These are phyloP conservation scores for Philypnodon macrostomus DNA, from an alignment of 2,797 vertebrate genomes.

Conservation along the genomic window DNA sequence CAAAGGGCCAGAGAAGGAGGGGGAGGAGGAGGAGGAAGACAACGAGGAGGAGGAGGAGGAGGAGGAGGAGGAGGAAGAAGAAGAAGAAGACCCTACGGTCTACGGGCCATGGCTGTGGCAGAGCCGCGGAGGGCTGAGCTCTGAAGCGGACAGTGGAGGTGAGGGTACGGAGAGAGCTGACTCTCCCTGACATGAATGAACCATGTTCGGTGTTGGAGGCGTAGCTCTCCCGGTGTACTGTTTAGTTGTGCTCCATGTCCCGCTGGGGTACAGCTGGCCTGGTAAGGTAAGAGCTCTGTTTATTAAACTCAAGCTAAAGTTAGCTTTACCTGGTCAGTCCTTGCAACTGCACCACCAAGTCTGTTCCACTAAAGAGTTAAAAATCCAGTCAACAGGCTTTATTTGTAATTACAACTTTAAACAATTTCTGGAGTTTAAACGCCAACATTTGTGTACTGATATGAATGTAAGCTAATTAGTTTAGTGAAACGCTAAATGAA, in stretches of 20 bases:
- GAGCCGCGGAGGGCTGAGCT: too few species aligned
- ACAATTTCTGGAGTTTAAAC: too few species aligned
- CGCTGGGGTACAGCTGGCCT: constrained; percentile 35
- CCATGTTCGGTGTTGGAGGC: constrained; percentile 64
- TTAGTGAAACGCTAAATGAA: too few species aligned
- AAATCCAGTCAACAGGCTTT: too few species aligned
- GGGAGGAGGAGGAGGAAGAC: constrained; percentile 19
- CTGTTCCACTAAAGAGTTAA: too few species aligned
- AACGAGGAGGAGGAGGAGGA: constrained; percentile 1
- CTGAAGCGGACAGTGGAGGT: constrained; percentile 19
- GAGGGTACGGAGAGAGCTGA: constrained; percentile 33
- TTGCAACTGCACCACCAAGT: neutral
- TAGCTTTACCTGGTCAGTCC: neutral
- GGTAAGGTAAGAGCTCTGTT: constrained; percentile 47
- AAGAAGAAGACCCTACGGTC: too few species aligned
- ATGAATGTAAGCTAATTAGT: too few species aligned
- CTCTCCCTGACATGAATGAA: constrained; percentile 64
- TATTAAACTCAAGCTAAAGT: neutral
- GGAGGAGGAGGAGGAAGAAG: constrained; percentile 18
- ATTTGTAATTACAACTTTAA: too few species aligned
- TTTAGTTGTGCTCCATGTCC: constrained; percentile 50
- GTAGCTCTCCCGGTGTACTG: constrained; percentile 55
- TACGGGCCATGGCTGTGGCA: too few species aligned
- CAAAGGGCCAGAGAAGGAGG: constrained; percentile 24
- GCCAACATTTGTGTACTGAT: neutral